These are phyloP conservation scores for Troides helena DNA, from an alignment of 2,888 invertebrate genomes.

Conservation along the genomic window DNA sequence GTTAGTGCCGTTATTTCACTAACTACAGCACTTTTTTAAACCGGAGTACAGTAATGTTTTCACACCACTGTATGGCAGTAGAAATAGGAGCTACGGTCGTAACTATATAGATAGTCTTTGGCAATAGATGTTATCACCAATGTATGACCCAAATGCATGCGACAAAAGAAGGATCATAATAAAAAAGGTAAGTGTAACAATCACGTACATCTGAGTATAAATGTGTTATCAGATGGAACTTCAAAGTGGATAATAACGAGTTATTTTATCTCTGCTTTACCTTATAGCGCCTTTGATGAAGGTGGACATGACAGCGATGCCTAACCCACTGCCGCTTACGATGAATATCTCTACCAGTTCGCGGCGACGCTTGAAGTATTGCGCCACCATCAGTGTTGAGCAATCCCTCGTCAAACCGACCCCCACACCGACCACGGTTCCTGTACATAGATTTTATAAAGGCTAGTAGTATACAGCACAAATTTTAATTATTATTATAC, in stretches of 20 bases:
- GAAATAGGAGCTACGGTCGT: too few species aligned
- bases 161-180: neutral
- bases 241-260: neutral
- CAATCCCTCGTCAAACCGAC: conserved; percentile 92
- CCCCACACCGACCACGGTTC: conserved; percentile 87
- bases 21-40: too few species aligned
- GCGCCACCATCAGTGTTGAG: conserved; percentile 93
- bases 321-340: conserved; percentile 91
- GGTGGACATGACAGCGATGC: conserved; percentile 90
- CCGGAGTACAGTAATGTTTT: too few species aligned
- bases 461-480: conserved; percentile 3
- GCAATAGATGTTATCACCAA: too few species aligned
- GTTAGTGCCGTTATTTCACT: too few species aligned
- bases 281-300: conserved; percentile 89
- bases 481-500: too few species aligned
- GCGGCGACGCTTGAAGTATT: conserved; percentile 91
- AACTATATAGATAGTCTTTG: too few species aligned
- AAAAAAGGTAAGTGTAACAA: neutral
- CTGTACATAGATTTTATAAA: conserved; percentile 49
- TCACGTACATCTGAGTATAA: neutral
- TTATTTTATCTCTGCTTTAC: conserved; percentile 60
- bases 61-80: too few species aligned
- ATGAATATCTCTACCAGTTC: conserved; percentile 94
- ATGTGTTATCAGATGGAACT: conserved; percentile 10
- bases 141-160: neutral